A percentile compares a stretch with the other conserved stretches of the same genome.
These are phyloP conservation scores for Eristalinus aeneus DNA, from an alignment of 2,888 invertebrate genomes.

Conservation along the genomic window DNA sequence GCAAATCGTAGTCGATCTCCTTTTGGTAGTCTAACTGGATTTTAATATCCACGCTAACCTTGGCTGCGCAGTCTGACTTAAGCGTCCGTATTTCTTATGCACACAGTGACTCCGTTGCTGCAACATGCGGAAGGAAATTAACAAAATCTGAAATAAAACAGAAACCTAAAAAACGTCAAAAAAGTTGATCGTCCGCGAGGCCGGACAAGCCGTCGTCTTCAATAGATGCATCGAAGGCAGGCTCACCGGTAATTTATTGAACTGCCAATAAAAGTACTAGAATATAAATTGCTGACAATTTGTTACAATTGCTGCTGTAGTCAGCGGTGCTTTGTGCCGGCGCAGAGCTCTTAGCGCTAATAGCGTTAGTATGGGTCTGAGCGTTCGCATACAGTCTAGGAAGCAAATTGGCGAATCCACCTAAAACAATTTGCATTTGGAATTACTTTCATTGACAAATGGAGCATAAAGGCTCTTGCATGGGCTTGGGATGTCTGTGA, in stretches of 20 bases:
- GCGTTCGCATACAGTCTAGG: slow-evolving; percentile 37
- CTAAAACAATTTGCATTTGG: slow-evolving; percentile 61
- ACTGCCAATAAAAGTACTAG: slow-evolving; percentile 52
- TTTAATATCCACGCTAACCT: slow-evolving; percentile 50
- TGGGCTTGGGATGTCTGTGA: slow-evolving; percentile 34
- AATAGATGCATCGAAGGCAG: slow-evolving; percentile 40
- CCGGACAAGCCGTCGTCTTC: not conserved
- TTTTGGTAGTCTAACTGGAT: slow-evolving; percentile 43
- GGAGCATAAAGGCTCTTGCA: slow-evolving; percentile 40
- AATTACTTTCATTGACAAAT: slow-evolving; percentile 66
- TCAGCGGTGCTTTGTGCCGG: not conserved
- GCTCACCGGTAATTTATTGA: slow-evolving; percentile 54
- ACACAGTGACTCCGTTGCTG: not conserved
- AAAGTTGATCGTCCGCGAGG: slow-evolving; percentile 35
- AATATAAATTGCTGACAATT: slow-evolving; percentile 59
- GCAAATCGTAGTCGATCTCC: slow-evolving; percentile 5
- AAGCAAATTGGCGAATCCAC: slow-evolving; percentile 62
- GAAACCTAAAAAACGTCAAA: slow-evolving; percentile 55
- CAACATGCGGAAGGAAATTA: not conserved
- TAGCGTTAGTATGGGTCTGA: not conserved
- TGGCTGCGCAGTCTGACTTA: slow-evolving; percentile 17
- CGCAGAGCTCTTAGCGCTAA: not conserved
- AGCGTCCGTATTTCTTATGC: not conserved
- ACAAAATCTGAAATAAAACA: not conserved
- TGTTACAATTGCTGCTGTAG: slow-evolving; percentile 31